Evolutionary conservation across 2,113 vertebrate species (phyloP), one percentile per base, ranked within the genome.

Genomic region (Clarias magur): DNA sequence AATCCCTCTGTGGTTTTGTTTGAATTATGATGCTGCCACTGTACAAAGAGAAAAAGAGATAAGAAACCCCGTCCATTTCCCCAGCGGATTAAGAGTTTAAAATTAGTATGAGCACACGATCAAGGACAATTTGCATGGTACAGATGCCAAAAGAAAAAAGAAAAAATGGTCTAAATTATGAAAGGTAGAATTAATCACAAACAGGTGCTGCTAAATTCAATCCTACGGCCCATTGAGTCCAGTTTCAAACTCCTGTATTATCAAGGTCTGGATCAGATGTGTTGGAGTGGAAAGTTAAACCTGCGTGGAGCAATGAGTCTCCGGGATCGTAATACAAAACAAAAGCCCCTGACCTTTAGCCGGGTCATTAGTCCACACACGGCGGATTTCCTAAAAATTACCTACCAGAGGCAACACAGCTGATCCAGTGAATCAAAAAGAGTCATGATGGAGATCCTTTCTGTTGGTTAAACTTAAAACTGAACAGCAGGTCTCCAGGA

Each of bases 111-210:
- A 42, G 19, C 59, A 59, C 60, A 81, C 30, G 70, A 34, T 86
- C 60, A 68, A 84, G 73, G 75, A 68, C 80, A 73, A 70, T 86
- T 70, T 63, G 78, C 75, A 57, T 57, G 42, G 70, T 19, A 42
- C 10, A 25, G 42, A 80, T 34, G 70, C 68, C 6, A 48, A 48
- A 48, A 59, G 2, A 34, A 2, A 48, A 48, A 48, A 59, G 2
- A 34, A 2, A 81, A 57, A 53, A 8, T 85, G n/a, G n/a, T 25
- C 10, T 56, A 86, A 88, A 88, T 89, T 85, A 59, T 38, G 65
- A 81, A 30, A 68, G 34, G 70, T 54, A 78, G 73, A 83, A 68
- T 83, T 86, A 53, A 86, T 89, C 80, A 54, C 80, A 85, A 84
- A 67, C 70, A 75, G 70, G 25, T 85, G 73, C n/a, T 76, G 23